Conservation (phyloP, 2,113 vertebrate genomes). For the Menura novaehollandiae region DNA sequence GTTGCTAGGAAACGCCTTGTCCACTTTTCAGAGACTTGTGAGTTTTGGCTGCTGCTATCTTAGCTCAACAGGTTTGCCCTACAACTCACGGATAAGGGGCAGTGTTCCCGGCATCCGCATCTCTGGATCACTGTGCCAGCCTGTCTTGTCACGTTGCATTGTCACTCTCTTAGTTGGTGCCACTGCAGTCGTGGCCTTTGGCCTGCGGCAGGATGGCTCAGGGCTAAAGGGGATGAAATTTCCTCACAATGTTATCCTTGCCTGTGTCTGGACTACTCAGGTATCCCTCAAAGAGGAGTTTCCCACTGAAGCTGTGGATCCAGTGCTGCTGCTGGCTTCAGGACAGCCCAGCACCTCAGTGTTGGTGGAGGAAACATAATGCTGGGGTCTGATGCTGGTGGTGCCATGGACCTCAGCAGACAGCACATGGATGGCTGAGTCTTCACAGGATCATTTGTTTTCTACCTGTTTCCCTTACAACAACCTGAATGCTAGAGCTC, state of each 20-base stretch:
- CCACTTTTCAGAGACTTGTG: background rate
- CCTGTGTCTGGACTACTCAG: background rate
- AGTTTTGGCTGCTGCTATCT: background rate
- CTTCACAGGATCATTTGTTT: background rate
- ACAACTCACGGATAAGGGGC: background rate
- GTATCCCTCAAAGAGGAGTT: background rate
- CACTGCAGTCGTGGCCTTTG: background rate
- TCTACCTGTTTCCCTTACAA: background rate
- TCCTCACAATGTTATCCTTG: background rate
- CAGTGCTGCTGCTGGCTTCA: background rate
- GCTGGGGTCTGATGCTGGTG: background rate
- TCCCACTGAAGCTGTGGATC: background rate
- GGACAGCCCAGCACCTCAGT: background rate
- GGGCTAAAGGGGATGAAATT: background rate
- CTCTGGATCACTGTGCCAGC: background rate
- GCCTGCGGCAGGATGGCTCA: background rate
- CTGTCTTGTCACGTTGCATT: background rate
- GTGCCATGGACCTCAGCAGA: background rate
- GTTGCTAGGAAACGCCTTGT: background rate
- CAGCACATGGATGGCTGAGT: background rate
- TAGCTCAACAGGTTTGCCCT: background rate
- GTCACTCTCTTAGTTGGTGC: background rate
- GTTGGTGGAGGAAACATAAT: background rate
- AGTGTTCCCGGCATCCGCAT: background rate
- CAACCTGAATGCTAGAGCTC: background rate